Base-by-base conservation (phyloP, 2,797 vertebrate species). In the Microcaecilia unicolor region DNA sequence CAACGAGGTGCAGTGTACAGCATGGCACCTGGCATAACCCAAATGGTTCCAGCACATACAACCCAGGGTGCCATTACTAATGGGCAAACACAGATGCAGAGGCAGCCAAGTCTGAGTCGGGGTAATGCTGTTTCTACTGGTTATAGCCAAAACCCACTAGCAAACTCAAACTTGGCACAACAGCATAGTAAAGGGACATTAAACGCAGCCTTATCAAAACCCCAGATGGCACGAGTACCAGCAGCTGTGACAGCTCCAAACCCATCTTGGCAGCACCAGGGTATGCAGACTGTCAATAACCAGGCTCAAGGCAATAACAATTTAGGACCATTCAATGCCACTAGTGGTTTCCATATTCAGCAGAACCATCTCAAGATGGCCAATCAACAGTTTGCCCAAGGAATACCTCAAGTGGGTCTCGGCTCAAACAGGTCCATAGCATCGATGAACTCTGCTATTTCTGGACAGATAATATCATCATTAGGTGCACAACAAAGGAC, bases 361-460 rank as follows among this genome's bases (percentile, higher is more conserved):
- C 85, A 81, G 37, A 77, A 88, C 46, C 80, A 91, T 35, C 50
- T 93, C 63, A 96, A 97, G 58, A 80, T 97, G 79, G 17, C 87
- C 3, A 71, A 57, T 18, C 79, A 78, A 1, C 62, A 78, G 7
- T 89, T 89, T 64, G 57, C 73, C 37, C 86, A 82, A 51, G 69
- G 69, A 14, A 58, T 83, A 69, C 65, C 81, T 61, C 74, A 78
- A 57, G 71, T 76, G 31, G 74, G 78, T 50, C 84, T 89, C 6
- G 78, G 63, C 4, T 39, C 59, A 6, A 83, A 64, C 68, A 84
- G 91, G 19, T 71, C 89, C 0, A 76, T 92, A 76, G 75, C 62
- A 3, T 76, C 80, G 3, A 72, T 95, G 77, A 92, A 79, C 16
- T 70, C 75, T 4, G 61, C 73, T 0, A 60, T 78, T 2, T 58